These are phyloP conservation scores for Dromococcyx pavoninus DNA, from an alignment of 2,797 vertebrate species.

Conservation along the genomic window DNA sequence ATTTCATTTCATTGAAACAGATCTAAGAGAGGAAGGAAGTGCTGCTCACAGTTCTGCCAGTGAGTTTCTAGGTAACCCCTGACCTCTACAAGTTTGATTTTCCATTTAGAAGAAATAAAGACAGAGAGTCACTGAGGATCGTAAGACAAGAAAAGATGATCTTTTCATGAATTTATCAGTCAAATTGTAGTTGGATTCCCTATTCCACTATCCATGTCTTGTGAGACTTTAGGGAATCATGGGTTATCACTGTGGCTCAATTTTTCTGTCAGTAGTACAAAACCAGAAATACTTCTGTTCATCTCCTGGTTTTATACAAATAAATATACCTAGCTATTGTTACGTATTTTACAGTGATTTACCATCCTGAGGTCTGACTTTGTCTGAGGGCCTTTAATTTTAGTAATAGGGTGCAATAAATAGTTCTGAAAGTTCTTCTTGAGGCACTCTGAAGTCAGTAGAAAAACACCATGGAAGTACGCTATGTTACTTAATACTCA, in stretches of 20 bases:
- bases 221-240: neutral
- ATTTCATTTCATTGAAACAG: neutral
- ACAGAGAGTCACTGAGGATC: neutral
- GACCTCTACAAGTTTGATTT: neutral
- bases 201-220: neutral
- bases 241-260: neutral
- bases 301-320: neutral
- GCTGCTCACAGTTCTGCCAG: neutral
- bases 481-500: neutral
- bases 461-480: neutral
- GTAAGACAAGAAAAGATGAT: neutral
- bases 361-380: neutral
- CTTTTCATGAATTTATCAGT: neutral
- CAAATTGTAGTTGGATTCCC: neutral
- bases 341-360: neutral
- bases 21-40: conserved; percentile 35
- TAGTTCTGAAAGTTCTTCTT: neutral
- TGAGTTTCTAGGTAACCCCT: neutral
- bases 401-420: neutral
- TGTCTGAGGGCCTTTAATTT: neutral
- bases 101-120: neutral
- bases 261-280: neutral
- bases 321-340: neutral
- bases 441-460: neutral
- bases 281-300: neutral